Evolutionary conservation across 2,888 invertebrate genomes (phyloP), one percentile per base, ranked within the genome.

Genomic region (Strigamia transsilvanica): DNA sequence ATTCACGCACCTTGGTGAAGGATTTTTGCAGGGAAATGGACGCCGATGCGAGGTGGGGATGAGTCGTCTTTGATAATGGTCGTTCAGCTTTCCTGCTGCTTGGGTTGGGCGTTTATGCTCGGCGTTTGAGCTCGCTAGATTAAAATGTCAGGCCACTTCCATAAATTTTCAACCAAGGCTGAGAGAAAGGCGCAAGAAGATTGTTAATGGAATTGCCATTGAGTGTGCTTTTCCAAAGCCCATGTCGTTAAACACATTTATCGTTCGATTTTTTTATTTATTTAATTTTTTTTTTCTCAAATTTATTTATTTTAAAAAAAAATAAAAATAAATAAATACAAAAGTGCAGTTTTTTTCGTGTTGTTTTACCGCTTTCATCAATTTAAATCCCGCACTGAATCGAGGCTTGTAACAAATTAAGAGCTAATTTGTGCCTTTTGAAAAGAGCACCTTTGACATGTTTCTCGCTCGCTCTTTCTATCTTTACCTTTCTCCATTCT

Each of bases 111-210:
- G 61, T 66, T 66, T 66, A 23, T 66, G 61, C 61, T 66, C 61
- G 61, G 61, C 61, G 61, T 66, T 66, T 66, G 61, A 66, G 61
- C 61, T 66, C 21, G 61, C 61, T 66, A 66, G 61, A 66, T 66
- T 66, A 66, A 66, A 66, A 66, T 66, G 61, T 66, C 61, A 66
- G 61, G 61, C 61, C 61, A 66, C 61, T 66, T 66, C 61, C 61
- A 66, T 66, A 66, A 66, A 66, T 66, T 66, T 66, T 66, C 61
- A 66, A 23, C 61, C 61, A 66, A 66, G 61, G 61, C 61, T 66
- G 61, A 66, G 61, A 66, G 61, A 66, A 66, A 66, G 61, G 61
- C 61, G 61, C 61, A 66, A 66, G 61, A 66, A 66, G 61, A 66
- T 66, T 66, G 61, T 66, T 66, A 66, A 66, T 66, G 61, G 61